phyloP scores from a whole-genome alignment of 2,113 vertebrate species.

The Apodemus sylvaticus region DNA sequence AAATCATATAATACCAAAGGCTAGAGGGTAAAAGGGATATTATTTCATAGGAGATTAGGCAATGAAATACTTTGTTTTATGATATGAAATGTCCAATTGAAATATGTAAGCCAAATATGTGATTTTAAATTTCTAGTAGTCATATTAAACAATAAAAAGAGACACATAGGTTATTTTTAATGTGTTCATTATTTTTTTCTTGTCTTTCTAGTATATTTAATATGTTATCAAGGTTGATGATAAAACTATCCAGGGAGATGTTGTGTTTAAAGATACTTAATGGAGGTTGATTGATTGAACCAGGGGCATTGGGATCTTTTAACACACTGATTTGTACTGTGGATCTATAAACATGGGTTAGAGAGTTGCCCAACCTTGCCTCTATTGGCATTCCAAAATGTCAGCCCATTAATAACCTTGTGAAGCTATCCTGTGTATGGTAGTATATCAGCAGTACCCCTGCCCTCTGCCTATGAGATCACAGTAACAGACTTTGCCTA shows the following conservation, averaged over 20 bases:
- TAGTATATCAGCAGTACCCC: background rate
- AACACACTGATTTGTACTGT: background rate
- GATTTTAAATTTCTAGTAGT: conserved; percentile 55
- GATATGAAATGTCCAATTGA: background rate
- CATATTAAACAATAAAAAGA: conserved; percentile 43
- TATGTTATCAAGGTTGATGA: background rate
- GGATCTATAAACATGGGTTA: background rate
- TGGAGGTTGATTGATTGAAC: background rate
- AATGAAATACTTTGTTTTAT: background rate
- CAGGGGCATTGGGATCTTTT: background rate
- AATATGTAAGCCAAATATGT: background rate
- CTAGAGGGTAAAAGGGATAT: background rate
- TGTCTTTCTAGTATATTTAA: background rate
- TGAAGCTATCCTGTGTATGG: background rate
- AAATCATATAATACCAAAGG: background rate
- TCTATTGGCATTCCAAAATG: background rate
- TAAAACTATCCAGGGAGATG: background rate
- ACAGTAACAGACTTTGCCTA: background rate
- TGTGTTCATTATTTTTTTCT: background rate
- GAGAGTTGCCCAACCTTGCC: background rate
- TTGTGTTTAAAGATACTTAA: conserved; percentile 19
- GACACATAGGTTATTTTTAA: conserved; percentile 23
- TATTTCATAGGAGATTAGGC: background rate
- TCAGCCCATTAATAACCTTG: background rate
- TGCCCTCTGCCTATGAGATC: background rate